These are phyloP conservation scores for Neolamprologus devosi DNA, from an alignment of 2,113 vertebrate species.

Conservation along the genomic window DNA sequence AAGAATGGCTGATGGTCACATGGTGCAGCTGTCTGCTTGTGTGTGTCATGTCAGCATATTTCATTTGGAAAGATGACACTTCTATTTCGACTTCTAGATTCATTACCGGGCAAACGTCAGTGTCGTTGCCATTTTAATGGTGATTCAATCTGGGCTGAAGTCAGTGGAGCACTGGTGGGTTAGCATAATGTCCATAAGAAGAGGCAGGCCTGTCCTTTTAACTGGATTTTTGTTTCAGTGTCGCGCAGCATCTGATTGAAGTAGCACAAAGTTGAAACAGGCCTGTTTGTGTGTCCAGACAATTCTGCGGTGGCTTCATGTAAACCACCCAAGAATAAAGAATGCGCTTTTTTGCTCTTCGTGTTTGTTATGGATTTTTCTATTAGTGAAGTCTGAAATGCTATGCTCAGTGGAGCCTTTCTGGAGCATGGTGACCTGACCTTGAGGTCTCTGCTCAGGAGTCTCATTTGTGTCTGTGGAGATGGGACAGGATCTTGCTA, in stretches of 20 bases:
- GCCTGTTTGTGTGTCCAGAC: background rate
- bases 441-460: background rate
- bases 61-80: constrained; percentile 7
- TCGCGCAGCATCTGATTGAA: background rate
- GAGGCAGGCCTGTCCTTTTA: background rate
- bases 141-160: constrained; percentile 22
- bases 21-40: background rate
- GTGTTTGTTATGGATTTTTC: background rate
- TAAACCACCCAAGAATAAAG: background rate
- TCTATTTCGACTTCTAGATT: constrained; percentile 15
- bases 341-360: background rate
- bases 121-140: constrained; percentile 3
- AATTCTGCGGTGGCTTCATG: background rate
- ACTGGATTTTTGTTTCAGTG: background rate
- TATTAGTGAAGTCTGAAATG: background rate
- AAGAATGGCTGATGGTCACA: background rate
- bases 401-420: background rate
- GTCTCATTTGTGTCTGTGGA: background rate
- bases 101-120: constrained; percentile 25
- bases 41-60: background rate
- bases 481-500: background rate
- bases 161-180: constrained; percentile 22
- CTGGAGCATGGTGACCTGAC: background rate
- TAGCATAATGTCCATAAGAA: constrained; percentile 26
- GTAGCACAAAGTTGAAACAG: background rate